A percentile compares a stretch with the other conserved stretches of the same genome.
These are phyloP conservation scores for Lagopus muta DNA, from an alignment of 2,113 vertebrate genomes.

Conservation along the genomic window DNA sequence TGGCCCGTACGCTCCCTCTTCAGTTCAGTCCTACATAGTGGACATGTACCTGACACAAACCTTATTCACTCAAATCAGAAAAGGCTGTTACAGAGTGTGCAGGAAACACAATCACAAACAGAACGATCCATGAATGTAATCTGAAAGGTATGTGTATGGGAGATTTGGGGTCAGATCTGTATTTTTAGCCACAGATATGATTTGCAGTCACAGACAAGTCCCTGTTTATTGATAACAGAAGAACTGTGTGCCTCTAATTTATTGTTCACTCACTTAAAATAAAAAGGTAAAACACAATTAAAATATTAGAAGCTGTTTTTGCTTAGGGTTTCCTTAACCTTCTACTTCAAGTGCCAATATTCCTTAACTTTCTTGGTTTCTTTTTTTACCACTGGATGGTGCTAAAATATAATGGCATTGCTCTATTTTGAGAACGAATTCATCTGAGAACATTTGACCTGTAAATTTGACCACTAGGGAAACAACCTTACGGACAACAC, in stretches of 20 bases:
- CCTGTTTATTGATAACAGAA: background rate
- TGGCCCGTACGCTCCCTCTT: background rate
- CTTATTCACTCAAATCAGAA: background rate
- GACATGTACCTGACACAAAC: background rate
- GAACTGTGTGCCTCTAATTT: background rate
- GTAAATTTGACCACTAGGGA: background rate
- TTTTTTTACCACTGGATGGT: slow-evolving; percentile 49
- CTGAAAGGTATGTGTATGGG: background rate
- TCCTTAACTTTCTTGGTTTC: background rate
- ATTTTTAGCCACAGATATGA: background rate
- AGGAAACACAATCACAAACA: background rate
- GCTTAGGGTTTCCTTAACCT: background rate
- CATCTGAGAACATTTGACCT: background rate
- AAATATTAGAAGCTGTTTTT: background rate
- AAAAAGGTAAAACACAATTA: background rate
- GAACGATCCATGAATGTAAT: background rate
- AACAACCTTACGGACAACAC: background rate
- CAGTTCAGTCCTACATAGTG: background rate
- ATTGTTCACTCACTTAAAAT: background rate
- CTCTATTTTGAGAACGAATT: background rate
- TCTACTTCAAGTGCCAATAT: background rate
- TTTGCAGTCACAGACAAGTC: background rate
- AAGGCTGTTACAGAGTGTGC: background rate
- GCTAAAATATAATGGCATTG: slow-evolving; percentile 9
- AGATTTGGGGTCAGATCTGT: background rate